Evolutionary conservation across 2,888 invertebrate genomes (phyloP).

Genomic region (Camptogramma bilineatum): DNA sequence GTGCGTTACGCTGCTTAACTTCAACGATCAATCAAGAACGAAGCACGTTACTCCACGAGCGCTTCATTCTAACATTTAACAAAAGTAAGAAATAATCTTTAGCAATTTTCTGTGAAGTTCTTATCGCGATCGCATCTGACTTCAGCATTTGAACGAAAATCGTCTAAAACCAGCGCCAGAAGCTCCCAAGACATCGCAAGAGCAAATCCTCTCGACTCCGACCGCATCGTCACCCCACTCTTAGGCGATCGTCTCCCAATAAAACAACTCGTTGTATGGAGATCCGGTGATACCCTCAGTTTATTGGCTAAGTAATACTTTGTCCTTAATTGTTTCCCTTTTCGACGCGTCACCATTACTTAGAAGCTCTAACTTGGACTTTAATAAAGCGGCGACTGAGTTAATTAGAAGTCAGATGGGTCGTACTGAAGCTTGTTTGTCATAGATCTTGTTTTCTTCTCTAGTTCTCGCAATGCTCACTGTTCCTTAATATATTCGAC

Average conservation of each 20-base stretch:
- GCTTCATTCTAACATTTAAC: too few relatives aligned
- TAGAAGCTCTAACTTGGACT: constrained; percentile 30
- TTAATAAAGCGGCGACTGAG: constrained; percentile 53
- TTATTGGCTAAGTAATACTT: constrained; percentile 63
- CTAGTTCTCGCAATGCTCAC: too few relatives aligned
- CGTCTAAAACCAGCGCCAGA: neutral
- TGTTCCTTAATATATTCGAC: too few relatives aligned
- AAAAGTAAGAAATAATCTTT: neutral
- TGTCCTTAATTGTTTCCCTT: constrained; percentile 62
- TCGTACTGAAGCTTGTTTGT: neutral
- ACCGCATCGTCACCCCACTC: constrained; percentile 43
- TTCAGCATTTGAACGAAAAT: neutral
- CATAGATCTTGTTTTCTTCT: neutral
- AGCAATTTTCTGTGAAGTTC: neutral
- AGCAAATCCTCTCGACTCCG: constrained; percentile 11
- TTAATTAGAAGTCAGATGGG: constrained; percentile 26
- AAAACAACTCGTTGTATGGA: constrained; percentile 68
- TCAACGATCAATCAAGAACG: too few relatives aligned
- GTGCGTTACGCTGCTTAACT: too few relatives aligned
- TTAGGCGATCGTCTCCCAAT: constrained; percentile 59
- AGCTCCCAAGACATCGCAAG: constrained; percentile 9
- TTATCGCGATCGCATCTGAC: neutral
- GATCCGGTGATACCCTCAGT: constrained; percentile 64
- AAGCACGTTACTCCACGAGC: neutral
- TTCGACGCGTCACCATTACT: constrained; percentile 53